Conservation (phyloP, 2,113 vertebrate genomes). For the Charina bottae region DNA sequence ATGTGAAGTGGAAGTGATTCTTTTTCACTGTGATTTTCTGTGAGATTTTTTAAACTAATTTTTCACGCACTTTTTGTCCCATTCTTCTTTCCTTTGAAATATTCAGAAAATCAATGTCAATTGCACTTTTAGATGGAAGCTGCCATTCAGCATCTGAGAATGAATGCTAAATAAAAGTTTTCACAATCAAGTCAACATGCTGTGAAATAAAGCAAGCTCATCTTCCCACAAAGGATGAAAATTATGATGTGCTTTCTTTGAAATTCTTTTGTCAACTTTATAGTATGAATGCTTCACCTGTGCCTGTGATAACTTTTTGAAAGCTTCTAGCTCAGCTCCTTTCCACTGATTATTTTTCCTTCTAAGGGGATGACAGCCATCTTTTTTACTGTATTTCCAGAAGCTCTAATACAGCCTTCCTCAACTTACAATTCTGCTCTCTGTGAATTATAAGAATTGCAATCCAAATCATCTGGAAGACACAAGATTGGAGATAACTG, state of each 20-base stretch:
- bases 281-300: neutral
- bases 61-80: neutral
- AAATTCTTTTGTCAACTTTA: constrained; percentile 3
- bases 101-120: constrained; percentile 8
- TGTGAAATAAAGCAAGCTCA: neutral
- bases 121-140: neutral
- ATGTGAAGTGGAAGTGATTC: neutral
- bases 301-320: neutral
- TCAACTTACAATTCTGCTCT: neutral
- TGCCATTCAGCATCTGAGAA: neutral
- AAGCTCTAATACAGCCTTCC: neutral
- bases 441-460: neutral
- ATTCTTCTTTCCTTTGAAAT: constrained; percentile 1
- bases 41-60: neutral
- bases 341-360: constrained; percentile 21
- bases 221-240: neutral
- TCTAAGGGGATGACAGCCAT: neutral
- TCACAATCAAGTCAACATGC: neutral
- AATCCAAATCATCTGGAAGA: neutral
- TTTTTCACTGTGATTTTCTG: neutral
- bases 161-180: neutral
- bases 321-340: neutral
- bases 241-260: constrained; percentile 1
- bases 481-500: neutral
- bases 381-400: neutral